These are phyloP conservation scores for Marmota flaviventris DNA, from an alignment of 2,113 vertebrate genomes.

Conservation along the genomic window DNA sequence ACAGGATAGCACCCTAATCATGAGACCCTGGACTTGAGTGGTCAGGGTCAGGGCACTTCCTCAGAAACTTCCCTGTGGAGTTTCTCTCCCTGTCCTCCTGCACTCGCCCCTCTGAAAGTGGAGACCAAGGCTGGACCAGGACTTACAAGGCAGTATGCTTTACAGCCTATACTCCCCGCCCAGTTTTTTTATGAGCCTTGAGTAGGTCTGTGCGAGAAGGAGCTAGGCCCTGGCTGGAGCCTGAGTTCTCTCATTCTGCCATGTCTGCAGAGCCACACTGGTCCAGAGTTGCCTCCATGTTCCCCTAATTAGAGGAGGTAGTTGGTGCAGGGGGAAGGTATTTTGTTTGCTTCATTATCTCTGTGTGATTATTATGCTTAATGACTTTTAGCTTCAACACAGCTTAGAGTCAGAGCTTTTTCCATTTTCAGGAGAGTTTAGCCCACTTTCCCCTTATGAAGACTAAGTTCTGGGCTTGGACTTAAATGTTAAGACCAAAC, in stretches of 20 bases:
- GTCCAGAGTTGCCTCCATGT: fast-evolving
- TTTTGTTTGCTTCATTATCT: not conserved
- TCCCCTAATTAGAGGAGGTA: not conserved
- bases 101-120: not conserved
- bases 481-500: not conserved
- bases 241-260: too few relatives aligned
- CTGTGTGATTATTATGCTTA: not conserved
- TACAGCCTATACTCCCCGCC: not conserved
- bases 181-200: not conserved
- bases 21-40: fast-evolving
- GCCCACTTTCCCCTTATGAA: fast-evolving
- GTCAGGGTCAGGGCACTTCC: not conserved
- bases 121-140: not conserved
- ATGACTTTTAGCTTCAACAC: not conserved
- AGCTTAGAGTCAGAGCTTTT: not conserved
- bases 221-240: not conserved
- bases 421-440: not conserved
- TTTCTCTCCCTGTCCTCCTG: not conserved
- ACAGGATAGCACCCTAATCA: not conserved
- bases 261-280: not conserved
- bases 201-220: not conserved
- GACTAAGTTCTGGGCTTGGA: not conserved
- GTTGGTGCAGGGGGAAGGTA: not conserved
- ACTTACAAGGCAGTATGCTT: not conserved
- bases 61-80: not conserved